Evolutionary conservation across 2,113 vertebrate genomes (phyloP).

Genomic region (Planiliza haematocheilus): DNA sequence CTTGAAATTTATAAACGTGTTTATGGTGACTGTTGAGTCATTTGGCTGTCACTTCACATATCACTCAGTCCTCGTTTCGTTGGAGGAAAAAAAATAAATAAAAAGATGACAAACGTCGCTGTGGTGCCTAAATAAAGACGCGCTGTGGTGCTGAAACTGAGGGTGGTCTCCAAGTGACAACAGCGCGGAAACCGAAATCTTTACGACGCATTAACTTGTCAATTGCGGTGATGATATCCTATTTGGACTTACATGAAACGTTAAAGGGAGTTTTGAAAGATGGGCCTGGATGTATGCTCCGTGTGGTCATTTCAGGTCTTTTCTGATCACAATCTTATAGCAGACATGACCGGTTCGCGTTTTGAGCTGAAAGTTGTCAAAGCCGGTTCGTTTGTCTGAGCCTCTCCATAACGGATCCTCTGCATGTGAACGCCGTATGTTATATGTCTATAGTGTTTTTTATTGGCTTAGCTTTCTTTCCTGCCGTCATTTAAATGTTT

Average conservation of each 20-base stretch:
- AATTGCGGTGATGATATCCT: constrained; percentile 38
- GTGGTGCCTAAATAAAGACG: constrained; percentile 38
- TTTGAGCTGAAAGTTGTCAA: constrained; percentile 51
- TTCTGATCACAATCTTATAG: constrained; percentile 50
- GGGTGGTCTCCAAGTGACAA: constrained; percentile 78
- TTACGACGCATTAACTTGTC: constrained; percentile 40
- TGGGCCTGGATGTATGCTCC: constrained; percentile 14
- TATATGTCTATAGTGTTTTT: constrained; percentile 47
- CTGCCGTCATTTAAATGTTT: constrained; percentile 66
- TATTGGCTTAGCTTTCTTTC: constrained; percentile 62
- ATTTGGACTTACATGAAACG: constrained; percentile 40
- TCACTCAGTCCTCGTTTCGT: constrained; percentile 52
- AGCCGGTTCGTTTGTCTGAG: constrained; percentile 9
- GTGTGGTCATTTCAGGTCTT: constrained; percentile 32
- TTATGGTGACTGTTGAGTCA: constrained; percentile 65
- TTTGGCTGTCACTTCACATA: constrained; percentile 73
- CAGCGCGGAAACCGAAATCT: constrained; percentile 34
- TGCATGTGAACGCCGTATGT: constrained; percentile 1
- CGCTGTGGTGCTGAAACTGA: constrained; percentile 23
- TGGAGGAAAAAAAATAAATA: constrained; percentile 49
- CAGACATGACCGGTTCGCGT: constrained; percentile 8
- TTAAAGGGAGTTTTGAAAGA: constrained; percentile 40
- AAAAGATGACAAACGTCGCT: constrained; percentile 58
- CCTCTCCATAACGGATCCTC: background rate
- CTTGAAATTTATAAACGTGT: constrained; percentile 59